Base-by-base conservation (phyloP, 1,140 invertebrate genomes). In the Halotydeus destructor region DNA sequence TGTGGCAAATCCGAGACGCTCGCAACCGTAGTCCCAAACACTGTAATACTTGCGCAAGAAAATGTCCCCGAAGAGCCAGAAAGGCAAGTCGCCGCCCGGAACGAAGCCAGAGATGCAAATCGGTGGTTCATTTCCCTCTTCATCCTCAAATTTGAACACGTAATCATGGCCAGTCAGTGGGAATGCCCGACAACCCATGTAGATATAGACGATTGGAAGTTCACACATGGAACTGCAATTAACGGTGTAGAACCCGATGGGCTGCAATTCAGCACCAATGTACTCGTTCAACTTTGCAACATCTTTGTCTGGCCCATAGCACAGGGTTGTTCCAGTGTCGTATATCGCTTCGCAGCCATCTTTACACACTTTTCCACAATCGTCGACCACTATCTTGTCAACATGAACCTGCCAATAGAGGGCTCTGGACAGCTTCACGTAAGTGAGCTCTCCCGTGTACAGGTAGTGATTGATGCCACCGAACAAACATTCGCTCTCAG, bases 401-500 rank as follows among this genome's bases (percentile, higher is more conserved):
- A 97, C 80, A 54, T 68, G 71, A 60, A 98, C 89, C 68, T 97
- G 86, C 93, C 93, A 98, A 60, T 97, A 98, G 28, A 74, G 80
- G 64, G 85, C 71, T 41, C 69, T 70, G 47, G 75, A 72, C 0
- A 98, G 82, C 16, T 76, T 70, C 38, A 88, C 66, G 60, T 93
- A 96, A 5, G 79, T 89, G 57, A 98, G 84, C 47, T 84, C 70
- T 14, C 85, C 91, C 43, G 62, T 67, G 60, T 89, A 96, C 56
- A 89, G 74, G 40, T 72, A 65, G 3, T 81, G 75, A 69, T 96
- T 88, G n/a, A 79, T 85, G 23, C 86, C 88, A 46, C 89, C 88
- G 38, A 96, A 71, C 49, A 93, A 78, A 44, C 94, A 68, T 68
- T 94, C 88, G 38, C 89, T 88, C 51, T 88, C 89, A 49, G 69